Evolutionary conservation across 2,888 invertebrate species (phyloP).

Genomic region (Steinernema scapterisci): DNA sequence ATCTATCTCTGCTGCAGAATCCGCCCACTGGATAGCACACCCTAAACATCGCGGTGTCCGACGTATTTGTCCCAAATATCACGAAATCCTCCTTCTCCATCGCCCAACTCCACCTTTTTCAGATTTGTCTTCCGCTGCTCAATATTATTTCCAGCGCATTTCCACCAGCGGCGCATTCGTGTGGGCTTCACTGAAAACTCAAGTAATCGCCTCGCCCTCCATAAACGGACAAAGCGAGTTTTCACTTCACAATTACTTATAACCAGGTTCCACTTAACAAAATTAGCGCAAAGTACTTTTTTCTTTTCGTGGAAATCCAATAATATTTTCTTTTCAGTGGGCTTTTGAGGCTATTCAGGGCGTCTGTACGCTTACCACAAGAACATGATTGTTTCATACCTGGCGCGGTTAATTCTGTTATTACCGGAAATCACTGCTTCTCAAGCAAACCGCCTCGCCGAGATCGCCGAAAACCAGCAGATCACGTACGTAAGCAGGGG

Average conservation of each 20-base stretch:
- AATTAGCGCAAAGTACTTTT: neutral
- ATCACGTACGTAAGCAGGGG: neutral
- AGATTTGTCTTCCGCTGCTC: neutral
- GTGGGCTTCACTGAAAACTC: neutral
- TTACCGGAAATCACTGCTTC: slow-evolving; percentile 59
- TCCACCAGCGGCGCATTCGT: neutral
- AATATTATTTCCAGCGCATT: neutral
- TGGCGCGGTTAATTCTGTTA: slow-evolving; percentile 61
- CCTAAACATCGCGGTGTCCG: neutral
- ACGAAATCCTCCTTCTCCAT: slow-evolving; percentile 10
- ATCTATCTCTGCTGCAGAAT: neutral
- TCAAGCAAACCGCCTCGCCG: slow-evolving; percentile 54
- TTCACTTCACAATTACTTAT: neutral
- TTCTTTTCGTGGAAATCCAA: neutral
- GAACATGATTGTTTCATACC: slow-evolving; percentile 64
- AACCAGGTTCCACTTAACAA: neutral
- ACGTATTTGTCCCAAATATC: slow-evolving; percentile 7
- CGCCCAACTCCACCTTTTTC: neutral
- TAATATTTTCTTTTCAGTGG: slow-evolving; percentile 2
- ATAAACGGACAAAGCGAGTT: neutral
- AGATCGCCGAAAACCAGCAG: slow-evolving; percentile 50
- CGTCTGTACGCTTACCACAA: neutral
- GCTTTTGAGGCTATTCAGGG: neutral
- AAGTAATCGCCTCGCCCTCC: neutral
- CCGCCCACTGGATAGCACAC: neutral